Conservation (phyloP, 2,888 invertebrate genomes). For the Sialis lutaria region DNA sequence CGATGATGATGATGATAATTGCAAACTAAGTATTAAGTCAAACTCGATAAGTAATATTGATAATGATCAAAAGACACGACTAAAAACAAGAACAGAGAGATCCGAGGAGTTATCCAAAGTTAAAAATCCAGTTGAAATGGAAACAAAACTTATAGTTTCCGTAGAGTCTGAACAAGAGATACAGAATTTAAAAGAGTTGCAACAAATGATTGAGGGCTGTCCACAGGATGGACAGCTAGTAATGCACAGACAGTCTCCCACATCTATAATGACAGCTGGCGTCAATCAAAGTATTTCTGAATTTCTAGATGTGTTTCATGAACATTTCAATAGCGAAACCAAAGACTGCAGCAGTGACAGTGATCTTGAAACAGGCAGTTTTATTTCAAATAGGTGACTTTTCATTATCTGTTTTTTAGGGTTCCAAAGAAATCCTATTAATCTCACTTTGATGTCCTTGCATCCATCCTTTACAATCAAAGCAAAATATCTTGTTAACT, state of each 20-base stretch:
- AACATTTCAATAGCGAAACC: constrained; percentile 18
- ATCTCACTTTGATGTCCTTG: too few relatives aligned
- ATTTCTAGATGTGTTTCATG: constrained; percentile 25
- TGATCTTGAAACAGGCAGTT: constrained; percentile 1
- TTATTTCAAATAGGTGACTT: constrained; percentile 2
- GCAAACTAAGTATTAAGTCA: constrained; percentile 6
- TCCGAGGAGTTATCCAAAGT: background rate
- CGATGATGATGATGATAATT: constrained; percentile 2
- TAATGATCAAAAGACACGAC: background rate
- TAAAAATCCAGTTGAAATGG: too few relatives aligned
- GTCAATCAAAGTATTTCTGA: constrained; percentile 15
- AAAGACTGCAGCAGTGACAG: constrained; percentile 4
- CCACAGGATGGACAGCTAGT: constrained; percentile 11
- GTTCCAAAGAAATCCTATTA: too few relatives aligned
- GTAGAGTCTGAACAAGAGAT: constrained; percentile 19
- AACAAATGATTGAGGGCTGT: constrained; percentile 23
- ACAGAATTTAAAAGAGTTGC: constrained; percentile 28
- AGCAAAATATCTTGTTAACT: too few relatives aligned
- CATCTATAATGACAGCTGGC: constrained; percentile 23
- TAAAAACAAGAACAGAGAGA: background rate
- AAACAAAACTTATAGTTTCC: background rate
- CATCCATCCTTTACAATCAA: too few relatives aligned
- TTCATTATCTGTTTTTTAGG: too few relatives aligned
- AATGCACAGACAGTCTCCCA: constrained; percentile 15
- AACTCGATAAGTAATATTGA: background rate